These are phyloP conservation scores for Pachycephala philippinensis DNA, from an alignment of 2,113 vertebrate species.

Conservation along the genomic window DNA sequence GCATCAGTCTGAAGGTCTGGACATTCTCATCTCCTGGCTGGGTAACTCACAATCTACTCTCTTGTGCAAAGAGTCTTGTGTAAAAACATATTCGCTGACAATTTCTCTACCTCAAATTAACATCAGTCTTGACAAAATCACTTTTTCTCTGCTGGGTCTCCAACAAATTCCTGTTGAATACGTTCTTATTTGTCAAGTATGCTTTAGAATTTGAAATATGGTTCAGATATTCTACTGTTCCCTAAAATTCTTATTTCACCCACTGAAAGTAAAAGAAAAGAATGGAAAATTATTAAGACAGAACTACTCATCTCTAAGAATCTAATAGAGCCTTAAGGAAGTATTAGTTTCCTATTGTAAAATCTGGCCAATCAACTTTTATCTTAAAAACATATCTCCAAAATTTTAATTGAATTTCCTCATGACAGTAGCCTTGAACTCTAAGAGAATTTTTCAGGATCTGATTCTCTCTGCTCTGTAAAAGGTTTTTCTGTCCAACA, in stretches of 20 bases:
- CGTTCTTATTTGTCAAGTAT: background rate
- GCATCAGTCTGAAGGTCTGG: background rate
- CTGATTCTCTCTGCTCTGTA: background rate
- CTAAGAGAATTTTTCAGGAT: background rate
- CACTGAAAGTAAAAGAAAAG: background rate
- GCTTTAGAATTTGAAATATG: background rate
- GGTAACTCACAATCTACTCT: accelerated
- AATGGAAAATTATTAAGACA: background rate
- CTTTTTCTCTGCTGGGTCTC: background rate
- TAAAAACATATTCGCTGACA: background rate
- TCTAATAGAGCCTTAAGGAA: background rate
- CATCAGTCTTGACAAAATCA: background rate
- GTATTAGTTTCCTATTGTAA: background rate
- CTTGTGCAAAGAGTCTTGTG: background rate
- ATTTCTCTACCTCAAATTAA: background rate
- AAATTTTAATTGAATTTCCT: background rate
- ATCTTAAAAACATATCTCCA: background rate
- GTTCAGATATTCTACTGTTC: background rate
- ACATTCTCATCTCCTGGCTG: background rate
- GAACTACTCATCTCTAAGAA: background rate
- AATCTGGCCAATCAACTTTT: background rate
- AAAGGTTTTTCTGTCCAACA: background rate
- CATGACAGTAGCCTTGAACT: background rate
- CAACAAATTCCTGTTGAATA: background rate
- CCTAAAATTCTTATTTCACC: background rate